Evolutionary conservation across 2,888 invertebrate genomes (phyloP).

Genomic region (Stramonita haemastoma): DNA sequence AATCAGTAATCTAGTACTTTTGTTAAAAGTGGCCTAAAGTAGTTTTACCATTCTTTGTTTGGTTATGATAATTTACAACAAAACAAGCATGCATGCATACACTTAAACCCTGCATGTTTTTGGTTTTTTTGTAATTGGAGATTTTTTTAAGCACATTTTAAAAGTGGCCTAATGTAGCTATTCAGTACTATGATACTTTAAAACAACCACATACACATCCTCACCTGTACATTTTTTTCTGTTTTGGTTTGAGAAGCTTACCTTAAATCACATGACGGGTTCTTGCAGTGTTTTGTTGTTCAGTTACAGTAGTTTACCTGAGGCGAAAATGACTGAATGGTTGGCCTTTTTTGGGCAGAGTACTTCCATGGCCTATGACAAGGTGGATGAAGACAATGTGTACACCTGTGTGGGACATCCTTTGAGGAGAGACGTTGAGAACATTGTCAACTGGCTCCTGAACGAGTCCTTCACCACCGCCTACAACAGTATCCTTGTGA

Average conservation of each 20-base stretch:
- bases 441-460: conserved; percentile 89
- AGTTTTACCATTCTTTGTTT: too few relatives aligned
- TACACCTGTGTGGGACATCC: conserved; percentile 99
- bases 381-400: conserved; percentile 92
- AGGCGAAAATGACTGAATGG: too few relatives aligned
- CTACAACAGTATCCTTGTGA: conserved; percentile 85
- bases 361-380: conserved; percentile 93
- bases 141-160: too few relatives aligned
- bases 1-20: too few relatives aligned
- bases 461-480: conserved; percentile 85
- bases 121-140: neutral
- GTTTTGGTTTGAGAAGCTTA: neutral
- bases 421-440: conserved; percentile 90
- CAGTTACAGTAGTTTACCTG: too few relatives aligned
- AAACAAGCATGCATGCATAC: neutral
- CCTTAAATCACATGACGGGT: too few relatives aligned
- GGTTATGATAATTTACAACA: too few relatives aligned
- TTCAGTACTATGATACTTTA: neutral
- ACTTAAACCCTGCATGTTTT: neutral
- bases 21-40: too few relatives aligned
- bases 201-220: too few relatives aligned
- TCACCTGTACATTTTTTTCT: neutral
- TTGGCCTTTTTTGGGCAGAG: conserved; percentile 80
- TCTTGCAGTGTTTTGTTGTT: too few relatives aligned
- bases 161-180: neutral